phyloP scores from a whole-genome alignment of 1,140 invertebrate genomes.

The Drosophila hydei region DNA sequence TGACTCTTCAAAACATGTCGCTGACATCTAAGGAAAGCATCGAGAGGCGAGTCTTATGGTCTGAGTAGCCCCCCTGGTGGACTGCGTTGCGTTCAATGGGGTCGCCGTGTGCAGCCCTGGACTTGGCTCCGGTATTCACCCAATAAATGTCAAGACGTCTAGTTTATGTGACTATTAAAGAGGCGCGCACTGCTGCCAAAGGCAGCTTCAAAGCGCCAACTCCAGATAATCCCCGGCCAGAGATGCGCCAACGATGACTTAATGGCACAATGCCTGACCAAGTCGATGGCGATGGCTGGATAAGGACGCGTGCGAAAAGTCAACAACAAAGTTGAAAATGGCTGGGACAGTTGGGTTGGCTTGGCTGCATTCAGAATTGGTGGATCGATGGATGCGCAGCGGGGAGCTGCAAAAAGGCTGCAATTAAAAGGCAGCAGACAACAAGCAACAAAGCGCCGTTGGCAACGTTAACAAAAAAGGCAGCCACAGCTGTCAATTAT shows the following conservation, averaged over 20 bases:
- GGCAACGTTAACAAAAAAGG: constrained; percentile 71
- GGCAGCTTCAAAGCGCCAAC: constrained; percentile 18
- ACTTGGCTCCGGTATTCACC: background rate
- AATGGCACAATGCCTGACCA: constrained; percentile 64
- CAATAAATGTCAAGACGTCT: constrained; percentile 58
- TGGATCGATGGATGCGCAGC: constrained; percentile 43
- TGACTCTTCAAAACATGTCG: constrained; percentile 5
- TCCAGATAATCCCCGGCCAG: constrained; percentile 50
- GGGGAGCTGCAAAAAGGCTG: constrained; percentile 72
- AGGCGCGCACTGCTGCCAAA: constrained; percentile 28
- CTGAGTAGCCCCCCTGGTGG: constrained; percentile 31
- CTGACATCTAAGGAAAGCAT: constrained; percentile 23
- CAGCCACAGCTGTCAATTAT: constrained; percentile 82
- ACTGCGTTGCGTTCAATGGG: too few relatives aligned
- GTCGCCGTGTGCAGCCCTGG: background rate
- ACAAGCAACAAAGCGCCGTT: constrained; percentile 43
- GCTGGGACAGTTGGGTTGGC: constrained; percentile 1
- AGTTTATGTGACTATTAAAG: constrained; percentile 69
- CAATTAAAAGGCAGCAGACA: constrained; percentile 70
- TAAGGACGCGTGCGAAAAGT: constrained; percentile 53
- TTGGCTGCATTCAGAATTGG: constrained; percentile 15
- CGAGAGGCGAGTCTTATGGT: constrained; percentile 46
- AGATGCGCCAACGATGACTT: constrained; percentile 56
- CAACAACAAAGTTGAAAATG: constrained; percentile 52
- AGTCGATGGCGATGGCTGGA: constrained; percentile 24